Evolutionary conservation across 2,113 vertebrate species (phyloP), one percentile per base, ranked within the genome.

Genomic region (Trematomus loennbergii): DNA sequence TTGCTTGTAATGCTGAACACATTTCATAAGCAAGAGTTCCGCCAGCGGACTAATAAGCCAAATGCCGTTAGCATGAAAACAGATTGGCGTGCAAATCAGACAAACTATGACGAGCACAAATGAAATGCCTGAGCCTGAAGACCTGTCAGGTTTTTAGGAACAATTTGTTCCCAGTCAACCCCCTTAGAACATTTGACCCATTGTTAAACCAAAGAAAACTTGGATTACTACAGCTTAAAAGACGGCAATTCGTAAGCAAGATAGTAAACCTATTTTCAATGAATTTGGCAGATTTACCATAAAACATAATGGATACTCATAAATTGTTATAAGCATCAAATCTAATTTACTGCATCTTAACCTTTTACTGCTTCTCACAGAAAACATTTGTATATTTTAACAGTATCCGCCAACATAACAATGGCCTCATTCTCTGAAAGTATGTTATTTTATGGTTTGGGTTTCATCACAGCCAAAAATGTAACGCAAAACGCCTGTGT

Each of bases 401-500:
- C 8, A 6, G 8, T 11, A 4, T 58, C 2, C 1, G 3, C 8
- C 2, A 12, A 15, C 69, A 60, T 10, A 18, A 29, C 29, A 48
- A 48, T 33, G 22, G 68, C 20, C 3, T 2, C 12, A 7, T 52
- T 74, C 49, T 54, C 1, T 54, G 49, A 74, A 54, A 43, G 18
- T 17, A 17, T 52, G 46, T 25, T 58, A 22, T 57, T 45, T 49
- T 48, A 9, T 12, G 46, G 33, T 59, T 59, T 8, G 12, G 36
- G 7, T 3, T 48, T 65, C 55, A 33, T 67, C 29, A 33, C 45
- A 62, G 50, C 62, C 57, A 74, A 45, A 74, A 65, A n/a, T 64
- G 61, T 45, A 67, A 74, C 52, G 59, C 63, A 60, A 69, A 64
- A 55, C 50, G 3, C 52, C 48, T 49, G 68, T 68, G 61, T 68